Conservation (phyloP, 2,888 invertebrate species). For the Amorpha juglandis region DNA sequence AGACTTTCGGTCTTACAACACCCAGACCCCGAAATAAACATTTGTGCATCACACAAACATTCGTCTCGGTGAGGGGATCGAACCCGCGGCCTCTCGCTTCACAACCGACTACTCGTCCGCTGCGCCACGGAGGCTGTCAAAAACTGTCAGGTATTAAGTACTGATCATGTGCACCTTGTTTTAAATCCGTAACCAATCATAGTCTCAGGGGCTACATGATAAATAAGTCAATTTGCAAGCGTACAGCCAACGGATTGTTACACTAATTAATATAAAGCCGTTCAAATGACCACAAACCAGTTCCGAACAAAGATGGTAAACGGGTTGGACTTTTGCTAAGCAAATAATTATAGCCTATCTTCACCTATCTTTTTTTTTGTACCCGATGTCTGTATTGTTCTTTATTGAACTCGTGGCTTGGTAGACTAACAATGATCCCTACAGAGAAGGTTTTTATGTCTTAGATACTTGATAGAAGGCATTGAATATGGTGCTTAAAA, state of each 20-base stretch:
- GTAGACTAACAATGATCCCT: background rate
- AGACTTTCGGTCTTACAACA: too few species aligned
- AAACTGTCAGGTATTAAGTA: background rate
- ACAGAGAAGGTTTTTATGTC: background rate
- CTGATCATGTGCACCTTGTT: background rate
- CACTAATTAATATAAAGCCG: conserved; percentile 18
- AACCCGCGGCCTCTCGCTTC: too few species aligned
- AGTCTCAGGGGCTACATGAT: background rate
- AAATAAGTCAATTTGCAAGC: conserved; percentile 19
- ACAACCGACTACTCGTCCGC: too few species aligned
- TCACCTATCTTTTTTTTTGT: background rate
- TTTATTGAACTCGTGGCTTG: background rate
- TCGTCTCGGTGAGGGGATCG: too few species aligned
- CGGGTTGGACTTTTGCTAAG: background rate
- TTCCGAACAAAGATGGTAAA: conserved; percentile 17
- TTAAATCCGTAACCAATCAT: background rate
- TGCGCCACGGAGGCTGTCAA: too few species aligned
- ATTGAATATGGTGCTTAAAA: too few species aligned
- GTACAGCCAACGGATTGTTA: background rate
- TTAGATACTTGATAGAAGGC: background rate
- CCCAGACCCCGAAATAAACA: too few species aligned
- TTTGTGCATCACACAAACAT: too few species aligned
- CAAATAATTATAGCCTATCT: conserved; percentile 18
- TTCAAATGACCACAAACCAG: conserved; percentile 8
- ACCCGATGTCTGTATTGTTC: conserved; percentile 9